Percentiles rank a stretch among this genome's conserved stretches.
phyloP scores from a whole-genome alignment of 2,888 invertebrate genomes.

The Athripsodes cinereus region DNA sequence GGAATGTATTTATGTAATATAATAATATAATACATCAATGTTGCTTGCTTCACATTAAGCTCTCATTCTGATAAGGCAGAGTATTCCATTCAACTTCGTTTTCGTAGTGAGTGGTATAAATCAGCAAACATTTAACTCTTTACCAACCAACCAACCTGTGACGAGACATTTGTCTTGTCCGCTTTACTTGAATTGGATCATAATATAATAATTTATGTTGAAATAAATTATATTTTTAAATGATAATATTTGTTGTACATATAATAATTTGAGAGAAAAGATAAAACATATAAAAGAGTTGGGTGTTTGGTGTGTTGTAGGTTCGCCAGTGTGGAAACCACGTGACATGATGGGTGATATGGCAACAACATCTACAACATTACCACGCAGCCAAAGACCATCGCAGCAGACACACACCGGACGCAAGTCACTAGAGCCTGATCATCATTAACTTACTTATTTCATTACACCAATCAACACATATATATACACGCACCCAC shows the following conservation, averaged over 20 bases:
- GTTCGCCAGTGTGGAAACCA: slow-evolving; percentile 98
- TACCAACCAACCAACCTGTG: slow-evolving; percentile 25
- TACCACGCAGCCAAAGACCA: slow-evolving; percentile 28
- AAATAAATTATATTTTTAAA: background rate
- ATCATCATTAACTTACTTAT: slow-evolving; percentile 34
- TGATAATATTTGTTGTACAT: background rate
- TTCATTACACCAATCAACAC: background rate
- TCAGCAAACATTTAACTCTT: slow-evolving; percentile 57
- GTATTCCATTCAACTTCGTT: background rate
- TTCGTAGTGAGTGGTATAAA: slow-evolving; percentile 28
- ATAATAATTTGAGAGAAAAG: background rate
- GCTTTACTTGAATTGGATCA: background rate
- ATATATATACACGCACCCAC: too few species aligned
- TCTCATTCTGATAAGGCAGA: background rate
- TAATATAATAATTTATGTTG: slow-evolving; percentile 1
- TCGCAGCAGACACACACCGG: slow-evolving; percentile 35
- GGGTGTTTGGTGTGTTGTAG: slow-evolving; percentile 63
- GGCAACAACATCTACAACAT: slow-evolving; percentile 35
- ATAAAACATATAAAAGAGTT: slow-evolving; percentile 40
- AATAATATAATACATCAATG: too few species aligned
- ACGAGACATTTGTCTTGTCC: background rate
- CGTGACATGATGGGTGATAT: slow-evolving; percentile 71
- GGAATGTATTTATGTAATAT: background rate
- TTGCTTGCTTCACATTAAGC: background rate
- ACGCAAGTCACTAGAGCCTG: slow-evolving; percentile 51